Percentiles rank a stretch among this genome's conserved stretches.
Conservation (phyloP, 2,888 invertebrate genomes). For the Protula sp. region DNA sequence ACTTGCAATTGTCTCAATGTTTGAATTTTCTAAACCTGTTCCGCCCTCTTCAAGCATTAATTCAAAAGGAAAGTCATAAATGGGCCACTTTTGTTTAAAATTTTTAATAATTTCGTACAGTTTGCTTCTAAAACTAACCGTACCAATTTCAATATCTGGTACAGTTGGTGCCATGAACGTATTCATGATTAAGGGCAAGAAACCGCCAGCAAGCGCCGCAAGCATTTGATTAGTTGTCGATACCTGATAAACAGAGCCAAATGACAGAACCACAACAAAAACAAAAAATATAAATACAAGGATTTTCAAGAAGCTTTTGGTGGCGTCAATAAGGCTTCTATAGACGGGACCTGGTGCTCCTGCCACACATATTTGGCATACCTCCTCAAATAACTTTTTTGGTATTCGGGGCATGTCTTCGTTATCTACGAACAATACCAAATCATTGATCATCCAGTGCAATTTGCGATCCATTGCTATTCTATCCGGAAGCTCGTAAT, state of each 20-base stretch:
- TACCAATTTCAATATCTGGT: conserved; percentile 44
- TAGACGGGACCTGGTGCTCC: conserved; percentile 51
- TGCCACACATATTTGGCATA: conserved; percentile 45
- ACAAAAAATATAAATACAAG: conserved; percentile 48
- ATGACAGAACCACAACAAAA: conserved; percentile 51
- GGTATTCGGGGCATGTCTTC: conserved; percentile 50
- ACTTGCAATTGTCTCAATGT: background rate
- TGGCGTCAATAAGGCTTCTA: conserved; percentile 42
- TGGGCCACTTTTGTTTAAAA: conserved; percentile 49
- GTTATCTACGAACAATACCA: conserved; percentile 47
- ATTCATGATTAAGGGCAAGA: conserved; percentile 26
- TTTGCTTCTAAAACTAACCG: conserved; percentile 49
- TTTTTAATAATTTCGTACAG: conserved; percentile 49
- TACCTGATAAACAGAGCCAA: conserved; percentile 46
- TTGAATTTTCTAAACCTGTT: conserved; percentile 2
- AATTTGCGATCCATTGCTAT: conserved; percentile 17
- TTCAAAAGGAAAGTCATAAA: conserved; percentile 41
- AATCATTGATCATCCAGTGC: conserved; percentile 45
- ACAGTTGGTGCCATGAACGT: conserved; percentile 45
- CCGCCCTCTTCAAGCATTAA: conserved; percentile 12
- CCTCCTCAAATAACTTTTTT: conserved; percentile 41
- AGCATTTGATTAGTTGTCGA: conserved; percentile 50
- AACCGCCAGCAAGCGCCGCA: conserved; percentile 44
- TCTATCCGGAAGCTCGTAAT: conserved; percentile 26
- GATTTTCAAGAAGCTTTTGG: conserved; percentile 47